Percentiles rank a stretch among this genome's conserved stretches.
phyloP scores from a whole-genome alignment of 2,797 vertebrate species.

The Furcifer pardalis region DNA sequence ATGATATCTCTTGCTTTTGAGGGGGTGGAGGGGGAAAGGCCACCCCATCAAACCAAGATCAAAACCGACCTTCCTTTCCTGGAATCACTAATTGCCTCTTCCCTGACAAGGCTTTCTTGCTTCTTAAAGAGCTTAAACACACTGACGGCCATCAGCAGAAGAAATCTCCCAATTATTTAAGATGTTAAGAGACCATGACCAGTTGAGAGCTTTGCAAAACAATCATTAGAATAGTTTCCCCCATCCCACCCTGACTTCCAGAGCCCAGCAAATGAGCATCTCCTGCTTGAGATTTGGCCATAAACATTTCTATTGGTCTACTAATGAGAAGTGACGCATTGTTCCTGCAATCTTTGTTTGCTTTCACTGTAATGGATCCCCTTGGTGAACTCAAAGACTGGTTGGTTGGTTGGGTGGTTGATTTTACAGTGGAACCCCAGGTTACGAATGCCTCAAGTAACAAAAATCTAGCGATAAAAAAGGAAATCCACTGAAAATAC shows the following conservation, averaged over 20 bases:
- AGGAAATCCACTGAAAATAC: too few relatives aligned
- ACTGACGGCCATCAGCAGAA: background rate
- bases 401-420: too few relatives aligned
- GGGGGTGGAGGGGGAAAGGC: too few relatives aligned
- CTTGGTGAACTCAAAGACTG: background rate
- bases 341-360: background rate
- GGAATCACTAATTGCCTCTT: constrained; percentile 25
- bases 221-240: background rate
- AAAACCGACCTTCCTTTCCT: background rate
- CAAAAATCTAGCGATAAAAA: too few relatives aligned
- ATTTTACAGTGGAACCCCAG: too few relatives aligned
- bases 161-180: constrained; percentile 20
- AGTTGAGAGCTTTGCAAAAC: background rate
- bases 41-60: background rate
- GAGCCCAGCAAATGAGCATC: background rate
- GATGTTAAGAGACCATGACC: background rate
- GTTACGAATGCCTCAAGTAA: too few relatives aligned
- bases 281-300: background rate
- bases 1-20: background rate
- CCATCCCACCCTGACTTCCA: background rate
- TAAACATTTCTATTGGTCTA: background rate
- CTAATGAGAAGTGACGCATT: background rate
- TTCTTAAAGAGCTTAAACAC: background rate
- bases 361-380: too few relatives aligned
- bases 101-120: background rate